These are phyloP conservation scores for Labeo calbasu DNA, from an alignment of 2,797 vertebrate species.

Conservation along the genomic window DNA sequence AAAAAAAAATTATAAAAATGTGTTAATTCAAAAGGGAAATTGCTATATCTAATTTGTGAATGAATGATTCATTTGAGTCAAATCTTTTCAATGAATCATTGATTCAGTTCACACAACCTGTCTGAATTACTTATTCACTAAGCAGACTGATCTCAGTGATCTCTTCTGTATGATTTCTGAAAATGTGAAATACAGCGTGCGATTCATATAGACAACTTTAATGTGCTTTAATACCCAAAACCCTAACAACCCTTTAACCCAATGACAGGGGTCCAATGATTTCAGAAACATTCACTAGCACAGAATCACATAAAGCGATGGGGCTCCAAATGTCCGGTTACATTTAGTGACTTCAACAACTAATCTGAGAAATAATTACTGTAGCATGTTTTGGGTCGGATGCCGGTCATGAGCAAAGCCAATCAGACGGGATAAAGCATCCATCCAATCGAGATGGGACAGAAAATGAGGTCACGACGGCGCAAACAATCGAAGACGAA, in stretches of 20 bases:
- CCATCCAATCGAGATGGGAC: slow-evolving; percentile 62
- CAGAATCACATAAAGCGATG: slow-evolving; percentile 14
- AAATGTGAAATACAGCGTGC: not conserved
- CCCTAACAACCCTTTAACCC: not conserved
- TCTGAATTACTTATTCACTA: not conserved
- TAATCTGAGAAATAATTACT: slow-evolving; percentile 74
- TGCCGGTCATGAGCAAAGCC: slow-evolving; percentile 56
- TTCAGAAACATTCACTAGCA: not conserved
- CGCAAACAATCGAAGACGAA: slow-evolving; percentile 60
- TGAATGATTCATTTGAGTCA: not conserved
- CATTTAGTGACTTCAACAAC: slow-evolving; percentile 66
- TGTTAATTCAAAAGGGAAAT: not conserved
- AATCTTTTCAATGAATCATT: slow-evolving; percentile 4
- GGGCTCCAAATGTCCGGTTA: slow-evolving; percentile 37
- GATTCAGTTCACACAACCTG: slow-evolving; percentile 2
- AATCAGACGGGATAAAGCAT: slow-evolving; percentile 63
- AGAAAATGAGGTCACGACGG: slow-evolving; percentile 63
- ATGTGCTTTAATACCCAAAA: not conserved
- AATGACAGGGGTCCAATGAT: not conserved
- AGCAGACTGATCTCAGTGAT: too few species aligned
- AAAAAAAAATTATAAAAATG: too few species aligned
- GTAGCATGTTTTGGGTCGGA: slow-evolving; percentile 63
- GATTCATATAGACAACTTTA: not conserved
- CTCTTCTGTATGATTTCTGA: not conserved
- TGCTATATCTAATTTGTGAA: not conserved